phyloP scores from a whole-genome alignment of 2,888 invertebrate species.

The Carterocephalus palaemon region DNA sequence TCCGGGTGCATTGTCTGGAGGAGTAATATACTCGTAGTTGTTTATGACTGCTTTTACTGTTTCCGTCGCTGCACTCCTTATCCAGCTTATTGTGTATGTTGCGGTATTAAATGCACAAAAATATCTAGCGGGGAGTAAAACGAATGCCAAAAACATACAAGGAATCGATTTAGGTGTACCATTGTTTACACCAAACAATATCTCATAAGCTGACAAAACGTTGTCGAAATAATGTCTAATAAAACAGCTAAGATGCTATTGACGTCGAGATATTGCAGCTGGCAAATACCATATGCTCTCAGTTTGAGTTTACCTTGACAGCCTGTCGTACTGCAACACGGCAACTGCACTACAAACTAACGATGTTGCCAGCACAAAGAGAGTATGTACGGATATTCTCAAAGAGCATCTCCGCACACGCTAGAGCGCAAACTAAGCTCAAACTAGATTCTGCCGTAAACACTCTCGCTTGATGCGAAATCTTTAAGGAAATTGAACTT shows the following conservation, averaged over 20 bases:
- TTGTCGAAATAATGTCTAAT: too few species aligned
- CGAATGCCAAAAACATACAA: too few species aligned
- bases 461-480: slow-evolving; percentile 8
- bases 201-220: too few species aligned
- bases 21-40: slow-evolving; percentile 19
- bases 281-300: not conserved
- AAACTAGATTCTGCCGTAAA: not conserved
- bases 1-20: slow-evolving; percentile 49
- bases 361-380: slow-evolving; percentile 6
- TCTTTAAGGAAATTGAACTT: not conserved
- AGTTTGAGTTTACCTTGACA: not conserved
- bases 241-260: too few species aligned
- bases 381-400: slow-evolving; percentile 2
- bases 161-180: too few species aligned
- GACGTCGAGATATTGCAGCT: not conserved
- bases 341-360: slow-evolving; percentile 12
- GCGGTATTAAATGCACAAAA: too few species aligned
- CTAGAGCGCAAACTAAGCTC: slow-evolving; percentile 2
- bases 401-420: slow-evolving; percentile 8
- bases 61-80: not conserved
- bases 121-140: too few species aligned
- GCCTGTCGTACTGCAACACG: slow-evolving; percentile 2
- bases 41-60: slow-evolving; percentile 15
- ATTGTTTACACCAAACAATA: too few species aligned
- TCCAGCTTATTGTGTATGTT: too few species aligned